These are phyloP conservation scores for Psophia crepitans DNA, from an alignment of 2,113 vertebrate genomes.

Conservation along the genomic window DNA sequence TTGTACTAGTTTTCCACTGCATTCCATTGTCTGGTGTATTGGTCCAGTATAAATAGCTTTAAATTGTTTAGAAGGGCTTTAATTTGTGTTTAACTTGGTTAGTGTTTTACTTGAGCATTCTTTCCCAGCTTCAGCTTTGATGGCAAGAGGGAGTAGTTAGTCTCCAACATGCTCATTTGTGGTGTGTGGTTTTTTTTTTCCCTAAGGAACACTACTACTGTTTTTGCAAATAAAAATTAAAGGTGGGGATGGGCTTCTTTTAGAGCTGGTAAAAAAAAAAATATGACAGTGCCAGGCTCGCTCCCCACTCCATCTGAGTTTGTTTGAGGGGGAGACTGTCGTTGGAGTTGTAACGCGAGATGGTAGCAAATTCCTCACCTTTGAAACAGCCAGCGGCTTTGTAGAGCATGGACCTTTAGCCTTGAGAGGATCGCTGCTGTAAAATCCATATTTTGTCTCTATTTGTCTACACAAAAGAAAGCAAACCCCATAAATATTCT, in stretches of 20 bases:
- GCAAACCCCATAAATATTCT: background rate
- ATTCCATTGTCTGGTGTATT: background rate
- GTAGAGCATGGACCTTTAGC: background rate
- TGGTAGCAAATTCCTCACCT: background rate
- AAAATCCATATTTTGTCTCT: background rate
- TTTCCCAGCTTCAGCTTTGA: background rate
- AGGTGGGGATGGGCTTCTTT: background rate
- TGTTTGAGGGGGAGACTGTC: slow-evolving; percentile 3
- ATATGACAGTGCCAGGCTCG: fast-evolving
- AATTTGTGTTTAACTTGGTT: background rate
- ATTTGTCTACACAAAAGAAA: background rate
- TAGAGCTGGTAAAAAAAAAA: background rate
- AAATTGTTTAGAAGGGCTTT: background rate
- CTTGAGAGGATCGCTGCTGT: background rate
- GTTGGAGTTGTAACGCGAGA: background rate
- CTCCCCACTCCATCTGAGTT: background rate
- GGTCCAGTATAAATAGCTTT: background rate
- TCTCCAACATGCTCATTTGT: fast-evolving
- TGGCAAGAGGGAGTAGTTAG: background rate
- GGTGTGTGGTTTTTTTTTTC: background rate
- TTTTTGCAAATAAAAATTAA: background rate
- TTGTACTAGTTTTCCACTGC: background rate
- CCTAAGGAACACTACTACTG: background rate
- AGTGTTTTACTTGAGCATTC: background rate
- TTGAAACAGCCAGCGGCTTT: background rate